Evolutionary conservation across 2,113 vertebrate species (phyloP), one percentile per base, ranked within the genome.

Genomic region (Coracopsis vasa): DNA sequence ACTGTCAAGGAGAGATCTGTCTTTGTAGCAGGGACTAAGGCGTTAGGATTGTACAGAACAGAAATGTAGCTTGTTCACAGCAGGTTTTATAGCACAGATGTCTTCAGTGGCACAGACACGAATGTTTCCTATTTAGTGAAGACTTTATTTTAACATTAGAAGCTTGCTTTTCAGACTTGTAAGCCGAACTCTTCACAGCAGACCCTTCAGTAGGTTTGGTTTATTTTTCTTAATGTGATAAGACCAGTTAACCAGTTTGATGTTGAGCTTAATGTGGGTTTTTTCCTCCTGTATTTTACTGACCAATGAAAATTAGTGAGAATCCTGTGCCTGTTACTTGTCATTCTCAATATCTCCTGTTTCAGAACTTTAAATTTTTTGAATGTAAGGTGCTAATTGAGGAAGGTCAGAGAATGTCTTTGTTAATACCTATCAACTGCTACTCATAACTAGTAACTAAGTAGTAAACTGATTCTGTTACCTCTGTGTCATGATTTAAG

Each of bases 1-100:
- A n/a, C 25, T 87, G 56, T 78, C 77, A 67, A 3, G 53, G 28
- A 54, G 61, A 79, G 77, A 87, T 72, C 93, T 89, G 33, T 79
- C 65, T 79, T 64, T 51, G 35, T 60, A 74, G 54, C 53, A 71
- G 77, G 45, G 60, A 81, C 44, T 58, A 16, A 70, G 44, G 21
- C 0, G 0, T 58, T 78, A 53, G 75, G 17, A 19, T 87, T 67
- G 17, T 64, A 47, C 33, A 90, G 58, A 79, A 54, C 28, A 94
- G 50, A 84, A 65, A 48, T 42, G 41, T 93, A 84, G 16, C 69
- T 74, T 86, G 58, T 84, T 94, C 70, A 39, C 54, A 92, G 58
- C 77, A 94, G 85, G 88, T 95, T 91, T 95, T 80, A 17, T 50
- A 87, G 70, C 83, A 62, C 47, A 64, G 64, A 35, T 93, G 56